Conservation (phyloP, 2,888 invertebrate species). For the Polymixis lichenea region DNA sequence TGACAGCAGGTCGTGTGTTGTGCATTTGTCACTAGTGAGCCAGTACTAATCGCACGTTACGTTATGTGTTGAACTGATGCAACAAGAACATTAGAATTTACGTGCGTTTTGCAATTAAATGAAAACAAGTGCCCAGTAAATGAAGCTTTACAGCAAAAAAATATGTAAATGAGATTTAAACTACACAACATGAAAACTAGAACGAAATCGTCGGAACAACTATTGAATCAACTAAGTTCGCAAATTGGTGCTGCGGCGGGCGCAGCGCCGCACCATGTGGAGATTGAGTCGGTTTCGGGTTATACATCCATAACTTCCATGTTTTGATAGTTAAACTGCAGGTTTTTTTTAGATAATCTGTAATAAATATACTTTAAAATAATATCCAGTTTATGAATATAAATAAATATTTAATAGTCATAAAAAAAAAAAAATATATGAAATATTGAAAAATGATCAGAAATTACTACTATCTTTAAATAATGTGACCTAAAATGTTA, state of each 20-base stretch:
- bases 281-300: too few relatives aligned
- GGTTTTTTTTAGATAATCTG: too few relatives aligned
- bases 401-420: too few relatives aligned
- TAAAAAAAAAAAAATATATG: too few relatives aligned
- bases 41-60: background rate
- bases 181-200: slow-evolving; percentile 7
- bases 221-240: slow-evolving; percentile 35
- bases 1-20: background rate
- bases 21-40: background rate
- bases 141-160: background rate
- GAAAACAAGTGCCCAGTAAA: background rate
- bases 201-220: background rate
- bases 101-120: background rate
- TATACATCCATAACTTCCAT: too few relatives aligned
- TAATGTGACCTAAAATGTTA: too few relatives aligned
- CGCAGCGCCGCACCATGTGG: too few relatives aligned
- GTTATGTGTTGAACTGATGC: background rate
- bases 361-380: too few relatives aligned
- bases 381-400: too few relatives aligned
- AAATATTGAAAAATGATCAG: too few relatives aligned
- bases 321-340: too few relatives aligned
- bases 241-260: slow-evolving; percentile 40
- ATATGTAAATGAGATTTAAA: slow-evolving; percentile 1
- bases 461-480: too few relatives aligned
- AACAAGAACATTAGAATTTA: background rate